Percentiles rank a stretch among this genome's conserved stretches.
Evolutionary conservation across 2,797 vertebrate genomes (phyloP).

Genomic region (Micromesistius poutassou): DNA sequence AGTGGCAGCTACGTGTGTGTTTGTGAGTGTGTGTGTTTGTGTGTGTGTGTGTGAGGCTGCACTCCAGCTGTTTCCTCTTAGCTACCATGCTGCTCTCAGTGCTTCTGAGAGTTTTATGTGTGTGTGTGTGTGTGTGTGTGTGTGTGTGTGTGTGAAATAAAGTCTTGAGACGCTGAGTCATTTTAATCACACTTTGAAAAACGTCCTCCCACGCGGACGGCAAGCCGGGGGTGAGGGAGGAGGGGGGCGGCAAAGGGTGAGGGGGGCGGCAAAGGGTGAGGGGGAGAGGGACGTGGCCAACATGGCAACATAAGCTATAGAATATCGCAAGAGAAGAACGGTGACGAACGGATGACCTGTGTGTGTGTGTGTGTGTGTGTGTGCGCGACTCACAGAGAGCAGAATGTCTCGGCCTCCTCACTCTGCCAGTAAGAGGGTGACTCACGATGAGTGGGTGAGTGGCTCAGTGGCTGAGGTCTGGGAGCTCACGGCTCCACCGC

Average conservation of each 20-base stretch:
- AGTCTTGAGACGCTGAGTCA: slow-evolving; percentile 64
- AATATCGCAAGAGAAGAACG: slow-evolving; percentile 6
- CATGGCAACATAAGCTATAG: slow-evolving; percentile 19
- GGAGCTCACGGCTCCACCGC: slow-evolving; percentile 12
- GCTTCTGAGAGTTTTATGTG: slow-evolving; percentile 36
- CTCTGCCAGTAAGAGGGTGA: slow-evolving; percentile 63
- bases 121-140: background rate
- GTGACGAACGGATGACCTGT: slow-evolving; percentile 55
- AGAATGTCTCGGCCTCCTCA: slow-evolving; percentile 44
- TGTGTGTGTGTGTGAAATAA: slow-evolving; percentile 32
- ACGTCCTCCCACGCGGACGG: slow-evolving; percentile 44
- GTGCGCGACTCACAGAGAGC: slow-evolving; percentile 41
- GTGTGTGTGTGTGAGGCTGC: slow-evolving; percentile 54
- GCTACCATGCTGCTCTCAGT: slow-evolving; percentile 63
- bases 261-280: slow-evolving; percentile 20
- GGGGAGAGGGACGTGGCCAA: background rate
- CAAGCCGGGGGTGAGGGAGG: background rate
- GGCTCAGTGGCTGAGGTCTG: slow-evolving; percentile 34
- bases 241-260: no score
- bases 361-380: background rate
- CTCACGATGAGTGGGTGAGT: slow-evolving; percentile 48
- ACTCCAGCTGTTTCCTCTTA: slow-evolving; percentile 78
- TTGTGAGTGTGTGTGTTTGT: slow-evolving; percentile 42
- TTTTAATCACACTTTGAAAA: slow-evolving; percentile 60
- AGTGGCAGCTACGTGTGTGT: slow-evolving; percentile 61